phyloP scores from a whole-genome alignment of 2,113 vertebrate genomes.

The Numida meleagris region DNA sequence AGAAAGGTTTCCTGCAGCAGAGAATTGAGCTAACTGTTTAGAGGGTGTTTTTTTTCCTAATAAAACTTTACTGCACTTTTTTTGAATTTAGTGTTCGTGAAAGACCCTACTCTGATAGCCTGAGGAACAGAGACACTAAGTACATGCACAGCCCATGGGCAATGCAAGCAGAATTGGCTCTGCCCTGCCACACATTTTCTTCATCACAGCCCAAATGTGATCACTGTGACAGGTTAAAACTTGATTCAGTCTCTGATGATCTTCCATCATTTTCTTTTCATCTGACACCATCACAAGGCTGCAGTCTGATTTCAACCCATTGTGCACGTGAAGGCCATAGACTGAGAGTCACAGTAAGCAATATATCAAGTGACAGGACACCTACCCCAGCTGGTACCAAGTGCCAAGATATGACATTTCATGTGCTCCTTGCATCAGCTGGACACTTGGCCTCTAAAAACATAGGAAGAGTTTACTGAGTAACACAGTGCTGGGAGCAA shows the following conservation, averaged over 20 bases:
- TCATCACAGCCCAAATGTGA: not conserved
- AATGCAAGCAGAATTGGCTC: not conserved
- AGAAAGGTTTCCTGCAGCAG: constrained; percentile 15
- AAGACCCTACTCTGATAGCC: not conserved
- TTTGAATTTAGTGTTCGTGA: not conserved
- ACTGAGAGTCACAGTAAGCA: not conserved
- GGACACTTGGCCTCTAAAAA: not conserved
- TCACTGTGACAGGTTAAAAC: not conserved
- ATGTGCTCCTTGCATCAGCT: not conserved
- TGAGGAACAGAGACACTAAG: not conserved
- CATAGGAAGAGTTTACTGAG: not conserved
- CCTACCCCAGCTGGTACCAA: not conserved
- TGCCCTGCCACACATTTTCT: fast-evolving
- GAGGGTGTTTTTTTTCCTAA: constrained; percentile 52
- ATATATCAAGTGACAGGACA: not conserved
- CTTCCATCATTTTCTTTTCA: not conserved
- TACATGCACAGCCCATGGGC: not conserved
- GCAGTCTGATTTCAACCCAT: not conserved
- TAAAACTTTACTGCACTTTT: constrained; percentile 49
- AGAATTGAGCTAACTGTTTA: constrained; percentile 4
- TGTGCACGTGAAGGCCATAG: not conserved
- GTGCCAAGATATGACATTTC: not conserved
- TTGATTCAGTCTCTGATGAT: not conserved
- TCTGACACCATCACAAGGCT: not conserved
- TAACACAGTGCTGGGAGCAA: not conserved